Base-by-base conservation (phyloP, 2,113 vertebrate genomes). In the Morone chrysops region DNA sequence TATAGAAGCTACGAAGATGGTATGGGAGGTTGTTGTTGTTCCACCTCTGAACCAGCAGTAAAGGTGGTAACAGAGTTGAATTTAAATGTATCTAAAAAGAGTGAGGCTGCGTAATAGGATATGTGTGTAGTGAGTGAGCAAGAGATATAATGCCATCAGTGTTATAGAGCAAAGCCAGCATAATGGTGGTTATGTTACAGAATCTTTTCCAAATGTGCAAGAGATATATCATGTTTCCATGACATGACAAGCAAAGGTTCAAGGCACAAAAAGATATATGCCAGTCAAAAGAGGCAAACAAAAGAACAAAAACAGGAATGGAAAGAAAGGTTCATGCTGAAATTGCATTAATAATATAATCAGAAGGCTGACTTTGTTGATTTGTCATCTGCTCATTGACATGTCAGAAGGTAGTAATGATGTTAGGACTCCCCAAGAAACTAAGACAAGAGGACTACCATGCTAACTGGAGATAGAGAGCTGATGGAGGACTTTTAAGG, bases 401-500 rank as follows among this genome's bases (percentile, higher is more conserved):
- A 69, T 5, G 2, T 25, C 41, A 72, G 11, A 47, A 54, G 8
- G 38, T 62, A 13, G 20, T 69, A 48, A 48, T 14, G 60, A 62
- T 56, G 54, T 62, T 5, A 57, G 47, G 25, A 79, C 11, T 60
- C 48, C 53, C 53, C 22, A 61, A 18, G 22, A 72, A 56, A 48
- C 54, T 17, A 17, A 45, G n/a, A 43, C 60, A 2, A 45, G 38
- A 81, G 22, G 36, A 69, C 22, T 43, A 6, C 16, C 38, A 17
- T 79, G 48, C 87, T 83, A 90, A 94, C 94, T 84, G 85, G 25
- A 25, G 25, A 25, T 25, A 25, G 89, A 89, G 92, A 94, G 90
- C 94, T 96, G 95, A 96, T 96, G 94, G 95, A 95, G 94, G 92
- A 95, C 88, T 87, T 77, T 83, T 94, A 92, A 87, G 45, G 67